Percentiles rank a stretch among this genome's conserved stretches.
phyloP scores from a whole-genome alignment of 1,140 invertebrate genomes.

The Drosophila azteca region DNA sequence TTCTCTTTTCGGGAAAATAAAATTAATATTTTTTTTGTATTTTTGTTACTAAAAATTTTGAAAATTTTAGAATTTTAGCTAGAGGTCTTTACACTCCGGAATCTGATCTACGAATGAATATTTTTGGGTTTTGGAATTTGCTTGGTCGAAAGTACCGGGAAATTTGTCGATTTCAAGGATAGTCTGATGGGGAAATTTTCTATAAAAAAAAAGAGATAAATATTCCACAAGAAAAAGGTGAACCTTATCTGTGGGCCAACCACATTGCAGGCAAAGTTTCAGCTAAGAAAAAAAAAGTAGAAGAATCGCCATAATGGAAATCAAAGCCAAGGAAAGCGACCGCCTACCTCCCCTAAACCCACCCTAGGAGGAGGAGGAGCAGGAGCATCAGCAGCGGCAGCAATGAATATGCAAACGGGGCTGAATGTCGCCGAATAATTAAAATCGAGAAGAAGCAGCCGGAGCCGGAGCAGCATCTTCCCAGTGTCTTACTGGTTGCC shows the following conservation, averaged over 20 bases:
- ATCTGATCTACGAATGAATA: constrained; percentile 35
- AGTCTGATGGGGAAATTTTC: constrained; percentile 17
- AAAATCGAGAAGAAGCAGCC: constrained; percentile 59
- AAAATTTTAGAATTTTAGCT: constrained; percentile 18
- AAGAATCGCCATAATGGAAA: constrained; percentile 64
- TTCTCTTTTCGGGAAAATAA: not conserved
- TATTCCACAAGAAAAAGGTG: not conserved
- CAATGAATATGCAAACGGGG: constrained; percentile 72
- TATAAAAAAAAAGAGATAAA: too few relatives aligned
- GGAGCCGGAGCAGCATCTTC: constrained; percentile 30
- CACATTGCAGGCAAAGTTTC: constrained; percentile 60
- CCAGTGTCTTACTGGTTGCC: constrained; percentile 5
- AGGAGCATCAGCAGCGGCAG: not conserved
- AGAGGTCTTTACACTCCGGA: constrained; percentile 52
- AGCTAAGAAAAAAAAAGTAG: constrained; percentile 26
- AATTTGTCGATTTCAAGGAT: constrained; percentile 21
- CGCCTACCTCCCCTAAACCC: not conserved
- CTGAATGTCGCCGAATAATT: constrained; percentile 70
- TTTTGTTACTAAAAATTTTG: constrained; percentile 23
- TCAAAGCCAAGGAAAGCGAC: constrained; percentile 51
- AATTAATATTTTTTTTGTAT: constrained; percentile 25
- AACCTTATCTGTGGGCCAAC: constrained; percentile 52
- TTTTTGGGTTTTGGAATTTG: accelerated
- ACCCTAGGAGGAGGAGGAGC: too few relatives aligned
- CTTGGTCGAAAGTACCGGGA: not conserved